Percentiles rank a stretch among this genome's conserved stretches.
Evolutionary conservation across 2,113 vertebrate genomes (phyloP).

Genomic region (Syrrhaptes paradoxus): DNA sequence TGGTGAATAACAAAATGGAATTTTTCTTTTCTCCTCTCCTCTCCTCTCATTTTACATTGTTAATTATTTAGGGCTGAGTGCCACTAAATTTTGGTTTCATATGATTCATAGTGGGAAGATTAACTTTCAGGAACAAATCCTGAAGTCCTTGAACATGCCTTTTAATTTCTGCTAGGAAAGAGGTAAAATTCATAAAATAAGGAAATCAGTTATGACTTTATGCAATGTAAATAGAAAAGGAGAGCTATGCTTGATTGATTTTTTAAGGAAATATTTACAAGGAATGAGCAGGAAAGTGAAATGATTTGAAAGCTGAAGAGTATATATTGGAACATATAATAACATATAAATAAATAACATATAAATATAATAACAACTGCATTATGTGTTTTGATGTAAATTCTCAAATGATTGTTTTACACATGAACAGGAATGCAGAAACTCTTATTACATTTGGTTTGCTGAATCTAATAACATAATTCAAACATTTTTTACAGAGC

Average conservation of each 20-base stretch:
- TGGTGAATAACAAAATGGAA: not conserved
- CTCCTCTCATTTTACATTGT: not conserved
- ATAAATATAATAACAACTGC: not conserved
- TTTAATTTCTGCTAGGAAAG: not conserved
- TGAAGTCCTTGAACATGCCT: not conserved
- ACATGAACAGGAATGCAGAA: not conserved
- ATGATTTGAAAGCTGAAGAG: not conserved
- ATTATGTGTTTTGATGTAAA: not conserved
- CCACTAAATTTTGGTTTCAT: not conserved
- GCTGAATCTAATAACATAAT: not conserved
- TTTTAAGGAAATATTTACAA: not conserved
- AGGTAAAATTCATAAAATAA: not conserved
- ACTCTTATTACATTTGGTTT: not conserved
- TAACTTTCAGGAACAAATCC: not conserved
- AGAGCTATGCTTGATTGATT: not conserved
- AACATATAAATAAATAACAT: no score
- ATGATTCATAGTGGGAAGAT: not conserved
- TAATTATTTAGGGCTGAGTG: not conserved
- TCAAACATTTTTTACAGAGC: not conserved
- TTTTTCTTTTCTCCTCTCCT: not conserved
- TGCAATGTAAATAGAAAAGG: not conserved
- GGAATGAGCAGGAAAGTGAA: not conserved
- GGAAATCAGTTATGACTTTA: not conserved
- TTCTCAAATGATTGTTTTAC: not conserved
- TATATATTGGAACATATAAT: not conserved